These are phyloP conservation scores for Stramonita haemastoma DNA, from an alignment of 2,888 invertebrate species.

Conservation along the genomic window DNA sequence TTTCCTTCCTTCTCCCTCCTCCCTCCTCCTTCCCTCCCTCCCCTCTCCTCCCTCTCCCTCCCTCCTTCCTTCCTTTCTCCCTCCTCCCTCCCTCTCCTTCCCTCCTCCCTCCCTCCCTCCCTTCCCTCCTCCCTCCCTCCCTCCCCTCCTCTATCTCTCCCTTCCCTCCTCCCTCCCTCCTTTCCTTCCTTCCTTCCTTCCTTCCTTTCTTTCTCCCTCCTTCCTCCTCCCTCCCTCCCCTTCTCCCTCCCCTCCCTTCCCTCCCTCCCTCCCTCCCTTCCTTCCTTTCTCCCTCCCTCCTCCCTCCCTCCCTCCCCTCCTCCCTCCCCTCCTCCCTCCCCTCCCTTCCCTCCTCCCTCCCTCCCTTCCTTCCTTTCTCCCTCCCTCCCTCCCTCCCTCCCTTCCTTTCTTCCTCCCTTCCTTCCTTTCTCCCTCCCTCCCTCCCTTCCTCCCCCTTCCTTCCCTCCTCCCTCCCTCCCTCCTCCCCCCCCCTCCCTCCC, in stretches of 20 bases:
- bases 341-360: no score
- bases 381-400: no score
- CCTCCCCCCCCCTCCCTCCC: neutral
- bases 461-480: neutral
- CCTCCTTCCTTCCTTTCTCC: neutral
- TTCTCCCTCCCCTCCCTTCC: no score
- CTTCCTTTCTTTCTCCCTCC: no score
- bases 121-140: neutral
- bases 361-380: no score
- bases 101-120: neutral
- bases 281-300: no score
- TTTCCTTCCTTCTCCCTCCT: neutral
- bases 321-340: no score
- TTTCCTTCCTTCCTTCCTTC: neutral
- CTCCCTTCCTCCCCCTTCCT: neutral
- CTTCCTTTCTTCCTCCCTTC: no score
- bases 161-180: neutral
- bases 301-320: no score
- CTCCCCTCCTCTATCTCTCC: neutral
- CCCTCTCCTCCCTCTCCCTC: neutral
- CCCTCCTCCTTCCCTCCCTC: neutral
- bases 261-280: no score
- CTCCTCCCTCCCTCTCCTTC: no score
- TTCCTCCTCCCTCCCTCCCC: no score
- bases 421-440: neutral